phyloP scores from a whole-genome alignment of 2,888 invertebrate genomes.

The Parapristionchus giblindavisi region DNA sequence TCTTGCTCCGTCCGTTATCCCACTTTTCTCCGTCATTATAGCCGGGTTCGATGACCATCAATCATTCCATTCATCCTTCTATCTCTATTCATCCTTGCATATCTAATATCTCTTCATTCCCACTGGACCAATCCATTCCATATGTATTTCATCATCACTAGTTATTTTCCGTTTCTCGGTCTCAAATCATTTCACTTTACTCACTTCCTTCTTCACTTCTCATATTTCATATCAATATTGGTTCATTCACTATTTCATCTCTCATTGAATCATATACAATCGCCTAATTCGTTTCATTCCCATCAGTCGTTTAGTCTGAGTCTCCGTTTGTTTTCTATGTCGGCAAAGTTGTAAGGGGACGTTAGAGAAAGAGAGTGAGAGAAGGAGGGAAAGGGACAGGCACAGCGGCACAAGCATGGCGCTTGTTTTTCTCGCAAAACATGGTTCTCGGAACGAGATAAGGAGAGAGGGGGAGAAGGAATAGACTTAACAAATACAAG shows the following conservation, averaged over 20 bases:
- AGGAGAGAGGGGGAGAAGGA: background rate
- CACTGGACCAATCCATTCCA: no score
- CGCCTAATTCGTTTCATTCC: background rate
- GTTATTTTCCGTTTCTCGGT: no score
- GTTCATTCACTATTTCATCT: background rate
- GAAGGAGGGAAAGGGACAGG: background rate
- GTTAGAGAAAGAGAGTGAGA: background rate
- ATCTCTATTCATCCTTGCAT: background rate
- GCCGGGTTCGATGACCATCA: no score
- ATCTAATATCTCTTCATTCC: background rate
- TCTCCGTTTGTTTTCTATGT: background rate
- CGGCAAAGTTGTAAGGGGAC: background rate
- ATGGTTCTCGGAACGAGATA: background rate
- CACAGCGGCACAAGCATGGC: background rate
- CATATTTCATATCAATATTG: no score
- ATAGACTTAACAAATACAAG: background rate
- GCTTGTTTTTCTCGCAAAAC: no score
- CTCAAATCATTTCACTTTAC: no score
- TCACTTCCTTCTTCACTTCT: no score
- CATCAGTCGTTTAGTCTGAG: no score
- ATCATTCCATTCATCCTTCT: background rate
- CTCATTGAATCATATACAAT: background rate
- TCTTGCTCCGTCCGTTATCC: slow-evolving; percentile 14
- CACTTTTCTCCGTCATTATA: no score
- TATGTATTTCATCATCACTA: background rate